phyloP scores from a whole-genome alignment of 2,888 invertebrate genomes.

The Sinotaia quadrata region DNA sequence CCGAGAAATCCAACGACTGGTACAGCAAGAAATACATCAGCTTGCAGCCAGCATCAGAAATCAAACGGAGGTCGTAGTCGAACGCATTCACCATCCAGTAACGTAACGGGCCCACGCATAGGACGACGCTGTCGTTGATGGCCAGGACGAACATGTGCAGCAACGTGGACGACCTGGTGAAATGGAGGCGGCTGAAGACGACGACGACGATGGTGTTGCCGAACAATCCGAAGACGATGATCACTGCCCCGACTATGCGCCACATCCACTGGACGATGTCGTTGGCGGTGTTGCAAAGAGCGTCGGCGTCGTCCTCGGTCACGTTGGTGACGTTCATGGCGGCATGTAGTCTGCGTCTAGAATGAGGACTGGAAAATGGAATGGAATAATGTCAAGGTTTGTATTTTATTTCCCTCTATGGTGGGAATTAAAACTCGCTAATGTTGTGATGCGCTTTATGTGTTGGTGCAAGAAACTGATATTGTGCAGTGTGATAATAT shows the following conservation, averaged over 20 bases:
- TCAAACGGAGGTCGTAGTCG: slow-evolving; percentile 5
- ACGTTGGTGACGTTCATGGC: neutral
- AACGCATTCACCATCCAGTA: slow-evolving; percentile 14
- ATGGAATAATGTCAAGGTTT: too few relatives aligned
- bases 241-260: slow-evolving; percentile 7
- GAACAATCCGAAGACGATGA: slow-evolving; percentile 10
- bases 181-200: slow-evolving; percentile 12
- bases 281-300: neutral
- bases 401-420: too few relatives aligned
- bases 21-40: slow-evolving; percentile 16
- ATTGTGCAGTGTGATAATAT: too few relatives aligned
- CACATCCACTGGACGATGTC: slow-evolving; percentile 6
- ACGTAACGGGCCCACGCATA: slow-evolving; percentile 4
- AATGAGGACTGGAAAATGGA: too few relatives aligned
- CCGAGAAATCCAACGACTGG: slow-evolving; percentile 15
- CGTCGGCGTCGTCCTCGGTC: neutral
- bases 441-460: too few relatives aligned
- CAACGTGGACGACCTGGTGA: slow-evolving; percentile 20
- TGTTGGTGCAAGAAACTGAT: too few relatives aligned
- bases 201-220: slow-evolving; percentile 19
- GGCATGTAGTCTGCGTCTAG: too few relatives aligned
- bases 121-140: slow-evolving; percentile 16
- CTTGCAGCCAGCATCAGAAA: slow-evolving; percentile 17
- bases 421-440: too few relatives aligned
- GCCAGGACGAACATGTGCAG: slow-evolving; percentile 23